Percentiles rank a stretch among this genome's conserved stretches.
phyloP scores from a whole-genome alignment of 2,797 vertebrate species.

The Rhadinocentrus ornatus region DNA sequence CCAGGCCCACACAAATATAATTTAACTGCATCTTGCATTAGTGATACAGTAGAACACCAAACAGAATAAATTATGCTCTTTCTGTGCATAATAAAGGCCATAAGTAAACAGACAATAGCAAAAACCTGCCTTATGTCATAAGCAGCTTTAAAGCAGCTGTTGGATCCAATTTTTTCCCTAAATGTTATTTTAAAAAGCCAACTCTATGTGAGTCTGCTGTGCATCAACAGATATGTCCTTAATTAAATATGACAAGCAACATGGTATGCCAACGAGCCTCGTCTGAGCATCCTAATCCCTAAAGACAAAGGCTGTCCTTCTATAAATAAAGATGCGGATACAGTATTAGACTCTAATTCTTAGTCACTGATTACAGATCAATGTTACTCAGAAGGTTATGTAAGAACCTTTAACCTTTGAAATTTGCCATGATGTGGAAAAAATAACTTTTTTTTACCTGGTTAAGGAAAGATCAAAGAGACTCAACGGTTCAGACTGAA shows the following conservation, averaged over 20 bases:
- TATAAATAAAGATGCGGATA: conserved; percentile 63
- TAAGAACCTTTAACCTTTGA: not conserved
- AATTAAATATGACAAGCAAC: conserved; percentile 46
- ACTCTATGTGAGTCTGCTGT: conserved; percentile 2
- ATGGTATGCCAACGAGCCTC: conserved; percentile 18
- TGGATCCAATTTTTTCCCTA: not conserved
- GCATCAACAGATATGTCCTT: conserved; percentile 7
- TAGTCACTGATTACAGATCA: conserved; percentile 28
- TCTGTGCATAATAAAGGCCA: too few species aligned
- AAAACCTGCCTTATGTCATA: not conserved
- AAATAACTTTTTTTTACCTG: not conserved
- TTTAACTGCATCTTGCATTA: not conserved
- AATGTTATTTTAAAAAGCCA: not conserved
- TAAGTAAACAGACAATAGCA: too few species aligned
- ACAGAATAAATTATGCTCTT: too few species aligned
- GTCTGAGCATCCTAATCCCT: conserved; percentile 58
- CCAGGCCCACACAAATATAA: not conserved
- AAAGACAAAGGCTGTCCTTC: conserved; percentile 45
- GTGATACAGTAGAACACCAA: not conserved
- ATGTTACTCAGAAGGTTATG: not conserved
- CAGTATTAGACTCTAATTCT: conserved; percentile 48
- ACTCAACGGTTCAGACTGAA: conserved; percentile 16
- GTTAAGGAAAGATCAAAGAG: conserved; percentile 25
- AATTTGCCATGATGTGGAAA: not conserved
- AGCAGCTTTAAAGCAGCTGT: not conserved